Evolutionary conservation across 2,888 invertebrate genomes (phyloP).

Genomic region (Dysmachus trigonus): DNA sequence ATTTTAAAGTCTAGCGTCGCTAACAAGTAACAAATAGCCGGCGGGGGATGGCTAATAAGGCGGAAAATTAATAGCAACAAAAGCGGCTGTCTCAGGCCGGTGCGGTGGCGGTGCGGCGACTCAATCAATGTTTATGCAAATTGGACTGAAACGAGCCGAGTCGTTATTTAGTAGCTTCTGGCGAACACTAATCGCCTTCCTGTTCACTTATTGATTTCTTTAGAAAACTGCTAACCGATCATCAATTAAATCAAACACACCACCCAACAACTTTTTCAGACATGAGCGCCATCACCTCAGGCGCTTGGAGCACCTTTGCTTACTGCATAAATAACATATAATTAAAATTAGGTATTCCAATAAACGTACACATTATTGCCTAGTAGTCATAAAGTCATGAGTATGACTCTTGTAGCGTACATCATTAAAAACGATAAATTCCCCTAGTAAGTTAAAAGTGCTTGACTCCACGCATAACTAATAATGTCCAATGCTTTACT

Average conservation of each 20-base stretch:
- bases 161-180: neutral
- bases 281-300: neutral
- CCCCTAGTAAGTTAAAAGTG: too few species aligned
- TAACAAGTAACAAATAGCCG: conserved; percentile 18
- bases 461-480: too few species aligned
- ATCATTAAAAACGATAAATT: too few species aligned
- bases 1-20: neutral
- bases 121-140: conserved; percentile 25
- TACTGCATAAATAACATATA: neutral
- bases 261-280: neutral
- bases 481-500: too few species aligned
- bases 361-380: neutral
- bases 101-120: neutral
- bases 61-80: conserved; percentile 24
- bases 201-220: neutral
- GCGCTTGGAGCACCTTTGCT: neutral
- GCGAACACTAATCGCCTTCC: neutral
- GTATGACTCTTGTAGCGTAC: neutral
- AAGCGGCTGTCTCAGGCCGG: neutral
- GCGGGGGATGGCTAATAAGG: conserved; percentile 27
- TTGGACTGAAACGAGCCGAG: neutral
- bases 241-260: neutral
- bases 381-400: neutral
- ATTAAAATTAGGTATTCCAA: neutral
- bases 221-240: neutral